Base-by-base conservation (phyloP, 2,888 invertebrate genomes). In the Leptopilina syphax region DNA sequence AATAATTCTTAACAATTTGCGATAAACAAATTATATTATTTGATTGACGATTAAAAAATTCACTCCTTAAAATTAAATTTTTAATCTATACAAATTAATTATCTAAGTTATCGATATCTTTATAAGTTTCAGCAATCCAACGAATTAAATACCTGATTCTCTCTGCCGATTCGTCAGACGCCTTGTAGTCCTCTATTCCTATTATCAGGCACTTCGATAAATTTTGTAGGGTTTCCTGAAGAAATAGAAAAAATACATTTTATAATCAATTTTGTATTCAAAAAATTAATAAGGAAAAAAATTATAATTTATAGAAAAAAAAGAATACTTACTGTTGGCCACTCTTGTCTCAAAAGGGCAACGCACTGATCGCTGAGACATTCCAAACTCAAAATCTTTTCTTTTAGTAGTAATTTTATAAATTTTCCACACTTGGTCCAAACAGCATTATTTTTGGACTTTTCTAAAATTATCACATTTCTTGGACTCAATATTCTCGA, bases 331-430 rank as follows among this genome's bases (percentile, higher is more conserved):
- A 94, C 95, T 91, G 93, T 92, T 0, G 94, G 91, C 95, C 96
- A 96, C 80, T 95, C 95, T 83, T 94, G 93, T 84, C 95, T 93
- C 80, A 96, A 95, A 13, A 96, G 93, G 0, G 94, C 94, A 60
- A 96, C 91, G 85, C 95, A 95, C 85, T 95, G 94, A 76, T 94
- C 93, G 84, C 95, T 95, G 10, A 96, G 89, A 1, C 93, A 92
- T 68, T 95, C 94, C 18, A 95, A 93, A 4, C 92, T 93, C 81
- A 96, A 87, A 76, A 95, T 92, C 34, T 94, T 90, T 67, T 93
- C 92, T 8, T 93, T 92, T 76, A 96, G 88, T 87, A 96, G 81
- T 80, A 80, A 85, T n/a, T 85, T 89, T 63, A 92, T 79, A 80
- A 92, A 87, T 63, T 84, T 83, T 27, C 90, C 91, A 77, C 86